Percentiles rank a stretch among this genome's conserved stretches.
phyloP scores from a whole-genome alignment of 2,113 vertebrate genomes.

The Phaethornis superciliosus region DNA sequence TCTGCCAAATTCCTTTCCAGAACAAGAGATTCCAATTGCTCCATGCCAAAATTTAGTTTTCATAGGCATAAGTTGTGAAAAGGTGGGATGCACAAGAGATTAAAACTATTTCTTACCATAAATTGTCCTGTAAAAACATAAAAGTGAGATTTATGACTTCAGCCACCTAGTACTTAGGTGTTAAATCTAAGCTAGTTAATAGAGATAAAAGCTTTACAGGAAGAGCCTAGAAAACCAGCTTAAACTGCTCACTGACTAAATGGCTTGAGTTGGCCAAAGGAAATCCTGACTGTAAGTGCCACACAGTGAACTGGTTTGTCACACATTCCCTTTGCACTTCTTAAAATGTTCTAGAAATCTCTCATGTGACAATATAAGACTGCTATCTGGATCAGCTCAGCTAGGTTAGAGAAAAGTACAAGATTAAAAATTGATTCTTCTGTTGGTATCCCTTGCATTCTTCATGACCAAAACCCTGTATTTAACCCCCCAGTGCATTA shows the following conservation, averaged over 20 bases:
- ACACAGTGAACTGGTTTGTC: not conserved
- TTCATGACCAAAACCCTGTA: not conserved
- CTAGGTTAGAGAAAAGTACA: not conserved
- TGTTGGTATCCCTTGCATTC: not conserved
- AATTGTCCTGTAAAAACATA: not conserved
- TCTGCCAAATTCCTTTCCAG: slow-evolving; percentile 52
- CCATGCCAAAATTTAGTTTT: slow-evolving; percentile 13
- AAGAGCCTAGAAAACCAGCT: not conserved
- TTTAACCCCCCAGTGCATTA: not conserved
- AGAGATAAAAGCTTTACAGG: not conserved
- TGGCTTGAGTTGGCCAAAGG: not conserved
- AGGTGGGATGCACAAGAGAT: not conserved
- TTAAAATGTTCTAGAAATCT: rapidly evolving
- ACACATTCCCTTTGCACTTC: rapidly evolving
- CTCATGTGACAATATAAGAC: not conserved
- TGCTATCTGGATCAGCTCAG: not conserved
- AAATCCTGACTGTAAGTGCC: not conserved
- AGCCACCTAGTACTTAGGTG: not conserved
- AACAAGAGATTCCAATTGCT: slow-evolving; percentile 14
- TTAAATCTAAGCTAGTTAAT: not conserved
- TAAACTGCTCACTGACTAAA: not conserved
- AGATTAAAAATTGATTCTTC: not conserved
- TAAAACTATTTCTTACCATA: not conserved
- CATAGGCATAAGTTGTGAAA: not conserved
- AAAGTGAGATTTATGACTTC: not conserved